Evolutionary conservation across 2,888 invertebrate genomes (phyloP).

Genomic region (Lathronympha strigana): DNA sequence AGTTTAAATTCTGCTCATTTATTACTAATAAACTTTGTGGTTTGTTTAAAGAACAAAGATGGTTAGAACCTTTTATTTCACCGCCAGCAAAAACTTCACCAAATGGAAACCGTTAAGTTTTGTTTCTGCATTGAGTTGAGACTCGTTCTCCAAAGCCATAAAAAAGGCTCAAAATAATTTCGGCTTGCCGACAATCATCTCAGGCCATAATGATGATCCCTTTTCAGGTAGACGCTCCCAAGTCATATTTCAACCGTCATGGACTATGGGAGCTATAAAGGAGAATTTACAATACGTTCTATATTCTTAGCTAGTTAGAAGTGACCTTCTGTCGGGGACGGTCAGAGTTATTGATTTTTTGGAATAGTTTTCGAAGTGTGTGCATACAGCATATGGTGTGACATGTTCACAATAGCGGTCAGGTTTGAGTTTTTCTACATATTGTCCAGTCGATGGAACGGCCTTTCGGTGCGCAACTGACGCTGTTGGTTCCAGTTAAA

Average conservation of each 20-base stretch:
- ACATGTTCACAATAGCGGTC: conserved; percentile 68
- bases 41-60: conserved; percentile 62
- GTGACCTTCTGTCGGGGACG: conserved; percentile 74
- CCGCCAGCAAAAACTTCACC: conserved; percentile 61
- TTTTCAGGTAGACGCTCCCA: conserved; percentile 80
- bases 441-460: conserved; percentile 47
- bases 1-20: conserved; percentile 51
- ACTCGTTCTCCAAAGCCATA: conserved; percentile 52
- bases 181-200: conserved; percentile 79
- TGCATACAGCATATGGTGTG: conserved; percentile 72
- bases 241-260: conserved; percentile 82
- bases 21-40: conserved; percentile 53
- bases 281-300: conserved; percentile 79
- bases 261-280: conserved; percentile 77
- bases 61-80: conserved; percentile 56
- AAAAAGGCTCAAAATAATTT: conserved; percentile 73
- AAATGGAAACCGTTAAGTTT: conserved; percentile 67
- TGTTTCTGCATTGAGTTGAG: conserved; percentile 71
- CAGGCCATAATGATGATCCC: conserved; percentile 77
- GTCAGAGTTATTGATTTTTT: conserved; percentile 75
- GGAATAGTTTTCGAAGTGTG: conserved; percentile 63
- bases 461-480: conserved; percentile 54
- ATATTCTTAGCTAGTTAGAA: conserved; percentile 78
- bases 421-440: conserved; percentile 55
- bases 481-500: conserved; percentile 44